Evolutionary conservation across 37 sponge, comb jelly and placozoan genomes (phyloP).

Genomic region (Ianthella basta): DNA sequence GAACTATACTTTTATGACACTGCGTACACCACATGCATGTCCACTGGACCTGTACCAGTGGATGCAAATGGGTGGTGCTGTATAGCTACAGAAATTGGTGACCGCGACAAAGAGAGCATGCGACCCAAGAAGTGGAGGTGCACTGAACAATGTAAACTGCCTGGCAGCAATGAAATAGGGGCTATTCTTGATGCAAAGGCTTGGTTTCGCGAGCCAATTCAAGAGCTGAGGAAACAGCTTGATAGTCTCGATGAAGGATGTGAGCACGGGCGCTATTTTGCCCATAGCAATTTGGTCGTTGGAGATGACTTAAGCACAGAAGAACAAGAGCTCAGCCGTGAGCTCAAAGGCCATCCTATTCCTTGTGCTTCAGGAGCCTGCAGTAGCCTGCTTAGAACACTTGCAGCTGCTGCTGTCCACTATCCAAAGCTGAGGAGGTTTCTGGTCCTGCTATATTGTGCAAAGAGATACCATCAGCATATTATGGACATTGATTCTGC

Average conservation of each 20-base stretch:
- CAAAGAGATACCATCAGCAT: not conserved
- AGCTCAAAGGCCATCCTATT: not conserved
- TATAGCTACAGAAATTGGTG: slow-evolving; percentile 6
- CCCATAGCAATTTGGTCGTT: not conserved
- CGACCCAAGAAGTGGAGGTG: slow-evolving; percentile 33
- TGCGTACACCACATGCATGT: not conserved
- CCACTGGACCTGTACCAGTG: not conserved
- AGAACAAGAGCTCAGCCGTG: not conserved
- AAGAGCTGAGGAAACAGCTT: not conserved
- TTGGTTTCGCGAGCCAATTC: not conserved
- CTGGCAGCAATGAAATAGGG: not conserved
- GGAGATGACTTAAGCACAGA: not conserved
- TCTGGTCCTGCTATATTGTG: not conserved
- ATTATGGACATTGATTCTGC: not conserved
- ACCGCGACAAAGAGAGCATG: not conserved
- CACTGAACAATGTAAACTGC: not conserved
- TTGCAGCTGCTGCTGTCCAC: slow-evolving; percentile 2
- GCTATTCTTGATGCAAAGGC: not conserved
- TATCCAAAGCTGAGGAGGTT: not conserved
- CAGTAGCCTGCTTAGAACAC: not conserved
- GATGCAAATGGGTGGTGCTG: slow-evolving; percentile 17
- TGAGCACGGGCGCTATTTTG: not conserved
- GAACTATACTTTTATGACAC: slow-evolving; percentile 25
- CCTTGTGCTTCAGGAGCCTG: not conserved
- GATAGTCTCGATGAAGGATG: not conserved